Evolutionary conservation across 2,113 vertebrate species (phyloP).

Genomic region (Odocoileus hemionus): DNA sequence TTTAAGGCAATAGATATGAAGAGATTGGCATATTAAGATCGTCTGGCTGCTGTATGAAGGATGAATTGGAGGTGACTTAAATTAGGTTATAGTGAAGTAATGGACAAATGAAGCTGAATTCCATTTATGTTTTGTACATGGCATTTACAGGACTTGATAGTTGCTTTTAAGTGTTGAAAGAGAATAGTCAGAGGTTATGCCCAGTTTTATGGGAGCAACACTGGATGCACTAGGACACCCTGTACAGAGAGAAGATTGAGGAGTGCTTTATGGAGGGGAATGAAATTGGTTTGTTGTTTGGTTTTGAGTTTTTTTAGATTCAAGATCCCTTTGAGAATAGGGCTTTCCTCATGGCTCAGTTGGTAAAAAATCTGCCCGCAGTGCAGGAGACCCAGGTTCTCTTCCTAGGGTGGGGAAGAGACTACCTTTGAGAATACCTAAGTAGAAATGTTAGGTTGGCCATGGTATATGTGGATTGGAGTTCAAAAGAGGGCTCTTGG

Average conservation of each 20-base stretch:
- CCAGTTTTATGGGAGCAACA: not conserved
- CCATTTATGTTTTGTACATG: not conserved
- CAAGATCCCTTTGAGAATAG: not conserved
- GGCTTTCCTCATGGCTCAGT: no score
- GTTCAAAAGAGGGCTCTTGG: not conserved
- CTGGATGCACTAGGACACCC: not conserved
- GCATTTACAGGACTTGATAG: not conserved
- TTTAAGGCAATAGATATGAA: not conserved
- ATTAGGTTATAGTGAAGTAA: not conserved
- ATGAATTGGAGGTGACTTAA: not conserved
- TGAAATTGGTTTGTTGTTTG: not conserved
- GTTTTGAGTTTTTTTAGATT: not conserved
- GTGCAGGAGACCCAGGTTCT: no score
- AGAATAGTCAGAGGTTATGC: not conserved
- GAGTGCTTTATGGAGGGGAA: not conserved
- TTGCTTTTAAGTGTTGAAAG: not conserved
- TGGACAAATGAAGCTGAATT: not conserved
- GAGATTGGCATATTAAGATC: not conserved
- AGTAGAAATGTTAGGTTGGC: not conserved
- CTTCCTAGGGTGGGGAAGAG: not conserved
- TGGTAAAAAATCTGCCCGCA: no score
- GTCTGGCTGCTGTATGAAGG: not conserved
- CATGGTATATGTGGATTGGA: not conserved
- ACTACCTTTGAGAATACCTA: not conserved
- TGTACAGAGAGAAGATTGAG: not conserved